Evolutionary conservation across 2,797 vertebrate species (phyloP).

Genomic region (Hypotaenidia okinawae): DNA sequence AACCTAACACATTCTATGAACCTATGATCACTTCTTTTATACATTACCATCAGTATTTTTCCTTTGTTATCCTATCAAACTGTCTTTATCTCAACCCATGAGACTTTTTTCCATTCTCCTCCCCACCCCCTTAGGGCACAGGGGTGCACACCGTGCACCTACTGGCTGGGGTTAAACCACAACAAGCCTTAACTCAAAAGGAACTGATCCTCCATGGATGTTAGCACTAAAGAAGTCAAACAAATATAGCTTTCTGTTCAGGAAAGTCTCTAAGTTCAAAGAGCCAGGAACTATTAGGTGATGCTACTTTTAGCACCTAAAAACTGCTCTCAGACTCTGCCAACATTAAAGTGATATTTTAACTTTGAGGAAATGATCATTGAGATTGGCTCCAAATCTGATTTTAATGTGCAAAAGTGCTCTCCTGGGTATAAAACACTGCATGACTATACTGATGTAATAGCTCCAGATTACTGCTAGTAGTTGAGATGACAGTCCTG

Average conservation of each 20-base stretch:
- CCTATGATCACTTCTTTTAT: too few relatives aligned
- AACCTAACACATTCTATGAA: too few relatives aligned
- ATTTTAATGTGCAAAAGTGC: conserved; percentile 25
- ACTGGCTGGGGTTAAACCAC: too few relatives aligned
- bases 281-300: conserved; percentile 6
- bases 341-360: conserved; percentile 30
- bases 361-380: conserved; percentile 20
- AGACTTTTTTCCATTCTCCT: too few relatives aligned
- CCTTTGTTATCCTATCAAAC: too few relatives aligned
- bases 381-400: conserved; percentile 39
- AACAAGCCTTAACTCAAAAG: not conserved
- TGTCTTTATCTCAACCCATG: too few relatives aligned
- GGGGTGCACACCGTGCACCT: too few relatives aligned
- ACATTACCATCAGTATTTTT: too few relatives aligned
- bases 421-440: conserved; percentile 37
- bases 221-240: not conserved
- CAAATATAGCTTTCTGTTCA: not conserved
- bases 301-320: conserved; percentile 46
- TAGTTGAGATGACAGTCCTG: conserved; percentile 15
- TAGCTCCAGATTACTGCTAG: conserved; percentile 25
- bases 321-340: conserved; percentile 4
- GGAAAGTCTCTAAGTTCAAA: conserved; percentile 2
- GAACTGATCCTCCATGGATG: not conserved
- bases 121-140: too few relatives aligned
- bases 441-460: conserved; percentile 12